Evolutionary conservation across 2,113 vertebrate species (phyloP).

Genomic region (Zootoca vivipara): DNA sequence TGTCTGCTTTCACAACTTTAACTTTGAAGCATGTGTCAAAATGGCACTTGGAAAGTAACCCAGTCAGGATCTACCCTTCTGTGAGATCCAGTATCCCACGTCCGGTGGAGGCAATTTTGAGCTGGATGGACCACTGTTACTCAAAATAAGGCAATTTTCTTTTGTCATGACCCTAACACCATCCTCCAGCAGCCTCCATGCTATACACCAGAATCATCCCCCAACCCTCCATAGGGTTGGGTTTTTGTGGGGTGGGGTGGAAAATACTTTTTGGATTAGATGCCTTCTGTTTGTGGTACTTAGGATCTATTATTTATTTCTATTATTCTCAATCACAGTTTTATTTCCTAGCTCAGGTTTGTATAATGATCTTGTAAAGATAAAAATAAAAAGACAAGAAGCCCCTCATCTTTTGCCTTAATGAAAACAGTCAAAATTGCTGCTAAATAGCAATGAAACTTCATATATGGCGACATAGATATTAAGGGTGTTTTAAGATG

Average conservation of each 20-base stretch:
- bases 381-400: too few species aligned
- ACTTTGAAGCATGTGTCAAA: too few species aligned
- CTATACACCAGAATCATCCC: neutral
- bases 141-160: neutral
- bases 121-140: too few species aligned
- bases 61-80: too few species aligned
- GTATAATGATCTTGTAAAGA: neutral
- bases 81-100: too few species aligned
- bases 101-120: too few species aligned
- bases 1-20: too few species aligned
- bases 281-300: neutral
- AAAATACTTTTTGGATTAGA: neutral
- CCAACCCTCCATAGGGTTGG: too few species aligned
- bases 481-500: neutral
- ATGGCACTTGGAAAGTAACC: too few species aligned
- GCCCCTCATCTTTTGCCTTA: neutral
- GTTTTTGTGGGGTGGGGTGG: neutral
- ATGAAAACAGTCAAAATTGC: neutral
- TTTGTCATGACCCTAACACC: too few species aligned
- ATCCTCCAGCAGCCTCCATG: neutral
- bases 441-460: accelerated
- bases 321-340: neutral
- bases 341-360: neutral
- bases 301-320: neutral
- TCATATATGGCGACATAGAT: neutral